A percentile compares a stretch with the other conserved stretches of the same genome.
These are phyloP conservation scores for Anastatus disparis DNA, from an alignment of 1,140 invertebrate genomes.

Conservation along the genomic window DNA sequence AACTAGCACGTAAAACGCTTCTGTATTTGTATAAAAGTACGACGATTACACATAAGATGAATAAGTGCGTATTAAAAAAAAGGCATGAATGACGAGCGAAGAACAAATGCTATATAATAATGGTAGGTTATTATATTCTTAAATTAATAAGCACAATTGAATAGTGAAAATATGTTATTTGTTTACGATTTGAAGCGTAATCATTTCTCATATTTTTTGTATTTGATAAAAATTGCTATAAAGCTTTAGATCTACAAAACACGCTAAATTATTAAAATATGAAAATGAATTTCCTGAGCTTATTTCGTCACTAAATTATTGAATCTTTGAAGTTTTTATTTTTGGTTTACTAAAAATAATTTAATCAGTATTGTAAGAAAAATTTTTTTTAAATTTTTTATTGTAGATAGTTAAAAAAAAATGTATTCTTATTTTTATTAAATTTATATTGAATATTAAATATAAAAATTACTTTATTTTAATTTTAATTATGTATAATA, in stretches of 20 bases:
- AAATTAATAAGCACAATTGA: not conserved
- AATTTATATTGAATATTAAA: too few relatives aligned
- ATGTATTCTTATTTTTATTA: too few relatives aligned
- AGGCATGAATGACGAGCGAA: not conserved
- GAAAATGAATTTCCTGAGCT: too few relatives aligned
- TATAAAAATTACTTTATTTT: too few relatives aligned
- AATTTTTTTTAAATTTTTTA: not conserved
- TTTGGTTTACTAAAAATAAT: too few relatives aligned
- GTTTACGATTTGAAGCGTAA: not conserved
- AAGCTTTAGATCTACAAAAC: not conserved
- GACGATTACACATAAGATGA: not conserved
- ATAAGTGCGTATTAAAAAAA: not conserved
- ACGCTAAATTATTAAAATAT: not conserved
- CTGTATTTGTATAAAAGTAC: conserved; percentile 18
- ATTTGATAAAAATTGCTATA: not conserved
- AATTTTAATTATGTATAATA: too few relatives aligned
- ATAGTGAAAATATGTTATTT: conserved; percentile 3
- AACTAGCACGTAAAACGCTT: conserved; percentile 10
- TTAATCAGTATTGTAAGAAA: not conserved
- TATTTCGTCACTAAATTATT: too few relatives aligned
- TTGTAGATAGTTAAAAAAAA: not conserved
- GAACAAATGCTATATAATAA: not conserved
- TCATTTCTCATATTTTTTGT: not conserved
- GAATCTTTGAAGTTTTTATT: too few relatives aligned
- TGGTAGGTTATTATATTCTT: not conserved